Evolutionary conservation across 2,888 invertebrate genomes (phyloP).

Genomic region (Leptinotarsa rubiginosa): DNA sequence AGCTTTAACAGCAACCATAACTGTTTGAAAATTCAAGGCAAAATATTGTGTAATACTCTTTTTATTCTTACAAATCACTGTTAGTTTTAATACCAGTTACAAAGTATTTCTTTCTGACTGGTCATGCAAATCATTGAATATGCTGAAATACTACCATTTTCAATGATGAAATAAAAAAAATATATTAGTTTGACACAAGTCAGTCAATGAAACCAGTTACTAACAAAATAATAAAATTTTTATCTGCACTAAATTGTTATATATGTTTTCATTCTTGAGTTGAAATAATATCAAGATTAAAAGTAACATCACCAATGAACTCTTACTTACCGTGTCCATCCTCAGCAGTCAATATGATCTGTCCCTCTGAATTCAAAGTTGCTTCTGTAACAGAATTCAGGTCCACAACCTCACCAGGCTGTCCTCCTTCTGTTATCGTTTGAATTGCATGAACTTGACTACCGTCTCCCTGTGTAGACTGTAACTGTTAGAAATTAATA

Average conservation of each 20-base stretch:
- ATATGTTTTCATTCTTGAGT: no score
- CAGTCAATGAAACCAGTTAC: no score
- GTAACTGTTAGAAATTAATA: constrained; percentile 68
- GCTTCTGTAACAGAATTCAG: constrained; percentile 91
- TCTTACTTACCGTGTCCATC: constrained; percentile 84
- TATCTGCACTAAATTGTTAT: no score
- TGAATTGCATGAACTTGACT: constrained; percentile 76
- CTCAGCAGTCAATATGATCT: constrained; percentile 94
- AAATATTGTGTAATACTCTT: background rate
- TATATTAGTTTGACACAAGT: no score
- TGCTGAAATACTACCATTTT: no score
- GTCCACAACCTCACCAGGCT: constrained; percentile 86
- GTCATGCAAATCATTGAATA: no score
- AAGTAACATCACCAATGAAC: background rate
- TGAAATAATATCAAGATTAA: background rate
- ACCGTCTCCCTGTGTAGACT: constrained; percentile 73
- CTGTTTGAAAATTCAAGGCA: no score
- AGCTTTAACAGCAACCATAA: no score
- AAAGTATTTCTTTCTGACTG: no score
- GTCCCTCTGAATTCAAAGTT: constrained; percentile 91
- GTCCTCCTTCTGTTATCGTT: constrained; percentile 81
- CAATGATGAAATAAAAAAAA: no score
- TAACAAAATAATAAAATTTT: no score
- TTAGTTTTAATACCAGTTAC: background rate
- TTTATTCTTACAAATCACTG: background rate